A percentile compares a stretch with the other conserved stretches of the same genome.
These are phyloP conservation scores for Trematomus bernacchii DNA, from an alignment of 2,797 vertebrate genomes.

Conservation along the genomic window DNA sequence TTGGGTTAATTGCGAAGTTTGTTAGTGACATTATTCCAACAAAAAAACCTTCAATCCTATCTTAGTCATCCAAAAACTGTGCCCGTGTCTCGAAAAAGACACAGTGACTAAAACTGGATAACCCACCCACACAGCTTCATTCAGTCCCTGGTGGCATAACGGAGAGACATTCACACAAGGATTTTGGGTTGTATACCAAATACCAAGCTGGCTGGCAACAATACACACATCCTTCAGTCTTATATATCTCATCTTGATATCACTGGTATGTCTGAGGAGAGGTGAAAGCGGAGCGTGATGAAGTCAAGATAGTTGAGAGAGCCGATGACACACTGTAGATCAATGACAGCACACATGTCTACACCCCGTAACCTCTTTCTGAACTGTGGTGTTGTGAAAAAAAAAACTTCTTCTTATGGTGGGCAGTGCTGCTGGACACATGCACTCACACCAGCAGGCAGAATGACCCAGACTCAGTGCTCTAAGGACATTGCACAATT, in stretches of 20 bases:
- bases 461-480: slow-evolving; percentile 11
- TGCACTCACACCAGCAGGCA: slow-evolving; percentile 4
- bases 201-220: slow-evolving; percentile 1
- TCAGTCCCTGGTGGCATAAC: background rate
- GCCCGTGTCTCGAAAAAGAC: background rate
- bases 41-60: background rate
- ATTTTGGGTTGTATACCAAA: slow-evolving; percentile 18
- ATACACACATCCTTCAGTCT: background rate
- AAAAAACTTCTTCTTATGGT: slow-evolving; percentile 2
- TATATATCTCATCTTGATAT: slow-evolving; percentile 12
- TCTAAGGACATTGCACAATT: slow-evolving; percentile 36
- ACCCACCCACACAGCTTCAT: slow-evolving; percentile 1
- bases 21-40: slow-evolving; percentile 5
- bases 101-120: background rate
- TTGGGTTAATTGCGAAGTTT: slow-evolving; percentile 6
- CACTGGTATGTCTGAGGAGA: slow-evolving; percentile 10
- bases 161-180: slow-evolving; percentile 3
- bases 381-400: background rate
- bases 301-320: slow-evolving; percentile 18
- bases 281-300: slow-evolving; percentile 6
- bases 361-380: slow-evolving; percentile 22
- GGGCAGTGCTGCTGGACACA: slow-evolving; percentile 2
- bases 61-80: slow-evolving; percentile 20
- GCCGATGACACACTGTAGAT: slow-evolving; percentile 7
- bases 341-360: slow-evolving; percentile 2